These are phyloP conservation scores for Trachemys scripta DNA, from an alignment of 2,113 vertebrate genomes.

Conservation along the genomic window DNA sequence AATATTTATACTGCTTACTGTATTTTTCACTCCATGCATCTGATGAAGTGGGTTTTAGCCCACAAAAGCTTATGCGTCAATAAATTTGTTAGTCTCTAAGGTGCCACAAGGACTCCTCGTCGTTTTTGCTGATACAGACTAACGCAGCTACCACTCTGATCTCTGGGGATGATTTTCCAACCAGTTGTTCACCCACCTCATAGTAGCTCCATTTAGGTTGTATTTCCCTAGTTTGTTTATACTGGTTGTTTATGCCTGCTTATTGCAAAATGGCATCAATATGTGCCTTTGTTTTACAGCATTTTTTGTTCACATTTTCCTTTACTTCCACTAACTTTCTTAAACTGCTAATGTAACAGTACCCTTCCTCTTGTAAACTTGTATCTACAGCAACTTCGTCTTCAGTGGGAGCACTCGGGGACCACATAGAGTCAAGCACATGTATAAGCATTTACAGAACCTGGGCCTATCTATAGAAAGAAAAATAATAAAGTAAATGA, in stretches of 20 bases:
- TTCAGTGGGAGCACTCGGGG: not conserved
- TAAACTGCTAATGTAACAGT: not conserved
- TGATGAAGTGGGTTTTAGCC: no score
- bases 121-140: no score
- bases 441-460: not conserved
- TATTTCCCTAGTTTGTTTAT: no score
- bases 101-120: no score
- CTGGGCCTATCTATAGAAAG: not conserved
- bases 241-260: not conserved
- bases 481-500: not conserved
- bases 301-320: constrained; percentile 4
- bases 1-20: no score
- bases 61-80: no score
- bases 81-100: no score
- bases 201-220: no score
- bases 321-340: not conserved
- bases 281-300: not conserved
- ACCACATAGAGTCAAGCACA: not conserved
- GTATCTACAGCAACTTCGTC: not conserved
- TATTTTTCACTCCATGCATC: no score
- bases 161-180: no score
- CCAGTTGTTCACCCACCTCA: no score
- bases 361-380: not conserved
- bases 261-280: not conserved
- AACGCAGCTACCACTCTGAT: no score